Evolutionary conservation across 1,140 invertebrate species (phyloP).

Genomic region (Camponotus vicinus): DNA sequence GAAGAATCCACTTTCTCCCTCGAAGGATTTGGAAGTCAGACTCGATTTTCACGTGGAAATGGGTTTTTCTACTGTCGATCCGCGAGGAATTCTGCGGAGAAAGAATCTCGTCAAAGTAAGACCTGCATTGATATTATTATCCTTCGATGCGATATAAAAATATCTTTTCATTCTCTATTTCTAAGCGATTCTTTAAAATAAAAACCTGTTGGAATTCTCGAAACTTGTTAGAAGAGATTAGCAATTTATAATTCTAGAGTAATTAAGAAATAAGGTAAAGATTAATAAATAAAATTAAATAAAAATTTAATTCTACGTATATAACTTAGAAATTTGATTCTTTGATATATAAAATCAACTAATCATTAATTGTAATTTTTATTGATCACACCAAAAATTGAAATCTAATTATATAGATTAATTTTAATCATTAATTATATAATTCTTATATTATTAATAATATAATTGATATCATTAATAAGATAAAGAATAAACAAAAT

Average conservation of each 20-base stretch:
- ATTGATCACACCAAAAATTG: neutral
- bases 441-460: neutral
- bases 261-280: neutral
- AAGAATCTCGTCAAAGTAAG: conserved; percentile 28
- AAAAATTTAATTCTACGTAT: neutral
- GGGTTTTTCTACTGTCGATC: conserved; percentile 9
- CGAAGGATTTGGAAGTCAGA: conserved; percentile 32
- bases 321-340: neutral
- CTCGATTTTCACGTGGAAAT: conserved; percentile 60
- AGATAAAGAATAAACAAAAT: neutral
- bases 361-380: neutral
- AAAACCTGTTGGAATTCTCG: neutral
- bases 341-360: neutral
- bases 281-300: neutral
- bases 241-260: neutral
- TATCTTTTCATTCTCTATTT: neutral
- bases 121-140: conserved; percentile 61
- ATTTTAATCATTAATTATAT: conserved; percentile 3
- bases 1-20: neutral
- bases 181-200: neutral
- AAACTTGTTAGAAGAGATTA: neutral
- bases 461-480: neutral
- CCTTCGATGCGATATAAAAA: conserved; percentile 17
- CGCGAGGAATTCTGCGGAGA: neutral
- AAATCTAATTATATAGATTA: neutral